Evolutionary conservation across 2,797 vertebrate genomes (phyloP).

Genomic region (Chelon labrosus): DNA sequence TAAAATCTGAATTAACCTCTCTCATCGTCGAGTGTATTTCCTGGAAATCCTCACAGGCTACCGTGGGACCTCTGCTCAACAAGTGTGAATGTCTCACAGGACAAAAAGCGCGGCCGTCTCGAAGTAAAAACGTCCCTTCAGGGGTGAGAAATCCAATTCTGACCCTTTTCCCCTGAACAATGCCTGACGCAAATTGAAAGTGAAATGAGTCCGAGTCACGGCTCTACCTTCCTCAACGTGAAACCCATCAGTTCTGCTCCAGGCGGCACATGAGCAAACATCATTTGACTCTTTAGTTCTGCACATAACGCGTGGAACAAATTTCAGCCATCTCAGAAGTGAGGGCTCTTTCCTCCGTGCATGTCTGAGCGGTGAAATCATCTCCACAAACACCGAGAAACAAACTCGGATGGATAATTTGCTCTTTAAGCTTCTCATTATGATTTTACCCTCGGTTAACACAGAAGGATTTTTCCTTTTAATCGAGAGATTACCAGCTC

Average conservation of each 20-base stretch:
- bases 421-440: conserved; percentile 7
- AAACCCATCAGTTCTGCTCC: conserved; percentile 49
- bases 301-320: background rate
- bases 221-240: conserved; percentile 20
- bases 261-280: conserved; percentile 17
- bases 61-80: background rate
- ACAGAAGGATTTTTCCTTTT: background rate
- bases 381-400: background rate
- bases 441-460: conserved; percentile 1
- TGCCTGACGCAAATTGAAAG: conserved; percentile 48
- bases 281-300: conserved; percentile 20
- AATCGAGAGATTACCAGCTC: conserved; percentile 10
- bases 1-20: too few species aligned
- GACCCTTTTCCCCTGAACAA: conserved; percentile 24
- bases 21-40: too few species aligned
- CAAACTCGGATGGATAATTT: background rate
- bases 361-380: too few species aligned
- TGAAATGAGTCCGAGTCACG: conserved; percentile 33
- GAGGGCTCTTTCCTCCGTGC: background rate
- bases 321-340: conserved; percentile 23
- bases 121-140: background rate
- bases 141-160: conserved; percentile 31
- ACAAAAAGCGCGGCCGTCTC: background rate
- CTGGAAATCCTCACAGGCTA: background rate
- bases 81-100: background rate